Evolutionary conservation across 2,797 vertebrate genomes (phyloP), one percentile per base, ranked within the genome.

Genomic region (Telmatherina bonti): DNA sequence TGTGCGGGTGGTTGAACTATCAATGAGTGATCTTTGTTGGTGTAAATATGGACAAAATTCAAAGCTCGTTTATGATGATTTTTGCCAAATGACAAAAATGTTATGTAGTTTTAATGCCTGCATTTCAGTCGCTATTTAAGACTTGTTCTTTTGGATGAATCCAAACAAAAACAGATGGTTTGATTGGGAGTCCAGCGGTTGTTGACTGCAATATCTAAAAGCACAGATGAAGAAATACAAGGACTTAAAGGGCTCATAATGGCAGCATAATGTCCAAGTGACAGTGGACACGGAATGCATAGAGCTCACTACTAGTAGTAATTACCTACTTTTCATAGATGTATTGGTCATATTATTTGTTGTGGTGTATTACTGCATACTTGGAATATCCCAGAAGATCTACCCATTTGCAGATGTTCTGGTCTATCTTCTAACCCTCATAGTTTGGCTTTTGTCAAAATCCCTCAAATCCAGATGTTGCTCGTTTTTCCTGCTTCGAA

Each of bases 351-450:
- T 47, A 22, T 47, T 47, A 18, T 47, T 47, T 47, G 43, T 22
- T 47, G 43, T 47, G 43, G 20, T 47, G 20, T 22, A 47, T 7
- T 20, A 47, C 38, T 18, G 16, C 43, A 47, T 47, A 47, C n/a
- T 47, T 47, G 43, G 20, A 47, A n/a, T 47, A 47, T 47, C 43
- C 43, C 20, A 47, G 20, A 47, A 47, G 43, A 47, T 20, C 43
- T 47, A 47, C 20, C 43, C 43, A 47, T 47, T 47, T 22, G 43
- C 43, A 47, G 43, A 47, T 47, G 43, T 47, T 47, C 43, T 47
- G 43, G 20, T 47, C 43, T 47, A 20, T 47, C 8, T 47, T 47
- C 43, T 47, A 22, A 22, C 43, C 20, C 7, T 47, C 41, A 45
- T 45, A 45, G 43, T 47, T 47, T 47, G 20, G 43, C 43, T 47